Evolutionary conservation across 2,888 invertebrate species (phyloP), one percentile per base, ranked within the genome.

Genomic region (Cephus pygmeus): DNA sequence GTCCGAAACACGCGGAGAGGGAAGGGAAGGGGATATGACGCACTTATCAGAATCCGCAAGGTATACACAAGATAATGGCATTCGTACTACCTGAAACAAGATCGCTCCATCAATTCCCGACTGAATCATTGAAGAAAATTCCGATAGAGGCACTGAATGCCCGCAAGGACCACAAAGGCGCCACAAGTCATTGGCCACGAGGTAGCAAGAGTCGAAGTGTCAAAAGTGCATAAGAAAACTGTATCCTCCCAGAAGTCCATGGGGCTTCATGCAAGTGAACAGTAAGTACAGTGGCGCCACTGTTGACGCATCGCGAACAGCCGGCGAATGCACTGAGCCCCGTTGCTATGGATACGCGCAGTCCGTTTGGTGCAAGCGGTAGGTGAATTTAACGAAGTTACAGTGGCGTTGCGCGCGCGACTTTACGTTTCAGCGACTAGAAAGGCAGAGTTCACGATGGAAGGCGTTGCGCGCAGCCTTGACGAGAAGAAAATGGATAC

Each of bases 241-340:
- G 9, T 56, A 9, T 56, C 1, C 56, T 9, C 56, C 56, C 56
- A 56, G 56, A 56, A 56, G 9, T 23, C 56, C 2, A 6, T 56
- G 56, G 56, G 56, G 40, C 36, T 36, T 15, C 23, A 9, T 23
- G 15, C 9, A 9, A 56, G 23, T 56, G 9, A 23, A 23, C 56
- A 68, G 75, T 74, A 69, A 40, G 33, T 15, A 23, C 35, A 56
- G 73, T 79, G 80, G 77, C 79, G 79, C 79, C 79, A 79, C 73
- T 75, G 73, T 73, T 76, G 73, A 81, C 79, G 79, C 78, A 75
- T 30, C 75, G 68, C 74, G 79, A 68, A 71, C 34, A 12, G 75
- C 12, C 56, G 40, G 69, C 68, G 79, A 80, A 79, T 78, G 78
- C 77, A 76, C 69, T 40, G 69, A 73, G 76, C 34, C 34, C 56